A percentile compares a stretch with the other conserved stretches of the same genome.
These are phyloP conservation scores for Tokudaia tokunoshimensis DNA, from an alignment of 2,797 vertebrate species.

Conservation along the genomic window DNA sequence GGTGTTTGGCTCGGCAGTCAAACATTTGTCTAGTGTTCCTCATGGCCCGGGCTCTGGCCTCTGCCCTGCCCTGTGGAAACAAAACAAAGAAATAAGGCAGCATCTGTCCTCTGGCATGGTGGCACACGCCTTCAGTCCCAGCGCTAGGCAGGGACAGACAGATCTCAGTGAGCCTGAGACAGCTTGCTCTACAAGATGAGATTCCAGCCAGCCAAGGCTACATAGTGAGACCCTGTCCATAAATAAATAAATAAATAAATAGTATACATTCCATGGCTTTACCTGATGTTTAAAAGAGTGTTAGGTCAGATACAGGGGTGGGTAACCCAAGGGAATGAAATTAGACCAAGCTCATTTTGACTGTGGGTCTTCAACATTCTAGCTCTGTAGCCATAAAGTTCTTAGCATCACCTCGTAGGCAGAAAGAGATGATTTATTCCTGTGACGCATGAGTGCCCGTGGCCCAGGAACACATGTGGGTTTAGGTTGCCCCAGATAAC, in stretches of 20 bases:
- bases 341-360: background rate
- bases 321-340: background rate
- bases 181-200: background rate
- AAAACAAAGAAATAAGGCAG: background rate
- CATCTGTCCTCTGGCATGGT: background rate
- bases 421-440: background rate
- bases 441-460: no score
- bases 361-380: background rate
- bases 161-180: background rate
- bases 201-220: background rate
- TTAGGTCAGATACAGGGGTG: background rate
- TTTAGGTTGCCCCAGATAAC: background rate
- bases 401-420: background rate
- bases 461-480: background rate
- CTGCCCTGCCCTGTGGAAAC: background rate
- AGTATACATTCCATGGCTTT: background rate
- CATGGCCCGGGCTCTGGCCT: background rate
- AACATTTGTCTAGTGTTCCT: background rate
- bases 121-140: background rate
- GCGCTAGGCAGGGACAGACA: background rate
- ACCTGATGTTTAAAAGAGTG: background rate
- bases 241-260: background rate
- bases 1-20: background rate
- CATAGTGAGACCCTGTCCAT: background rate
- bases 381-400: background rate